Percentiles rank a stretch among this genome's conserved stretches.
These are phyloP conservation scores for Eurosta solidaginis DNA, from an alignment of 1,140 invertebrate species.

Conservation along the genomic window DNA sequence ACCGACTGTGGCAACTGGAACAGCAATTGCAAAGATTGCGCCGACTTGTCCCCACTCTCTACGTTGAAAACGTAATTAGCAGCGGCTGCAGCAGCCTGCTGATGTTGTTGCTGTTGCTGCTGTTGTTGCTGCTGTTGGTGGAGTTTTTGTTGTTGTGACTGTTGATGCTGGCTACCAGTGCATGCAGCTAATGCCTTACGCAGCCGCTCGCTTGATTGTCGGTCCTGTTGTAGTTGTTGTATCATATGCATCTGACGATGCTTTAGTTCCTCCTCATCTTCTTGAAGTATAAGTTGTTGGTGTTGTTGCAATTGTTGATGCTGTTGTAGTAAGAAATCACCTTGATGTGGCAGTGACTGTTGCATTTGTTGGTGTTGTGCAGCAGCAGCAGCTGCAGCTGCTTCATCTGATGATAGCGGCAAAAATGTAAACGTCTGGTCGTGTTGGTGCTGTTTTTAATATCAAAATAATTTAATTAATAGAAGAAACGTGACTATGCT, in stretches of 20 bases:
- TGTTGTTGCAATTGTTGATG: constrained; percentile 46
- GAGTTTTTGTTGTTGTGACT: constrained; percentile 42
- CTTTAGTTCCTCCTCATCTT: constrained; percentile 38
- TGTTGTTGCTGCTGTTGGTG: constrained; percentile 41
- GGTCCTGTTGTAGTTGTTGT: constrained; percentile 61
- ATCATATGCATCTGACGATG: constrained; percentile 61
- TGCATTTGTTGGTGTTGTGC: constrained; percentile 41
- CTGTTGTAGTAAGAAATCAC: constrained; percentile 35
- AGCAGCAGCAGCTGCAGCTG: constrained; percentile 33
- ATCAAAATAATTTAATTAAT: no score
- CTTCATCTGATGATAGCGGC: constrained; percentile 49
- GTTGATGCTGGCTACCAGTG: constrained; percentile 45
- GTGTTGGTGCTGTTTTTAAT: constrained; percentile 60
- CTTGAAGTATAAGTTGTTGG: constrained; percentile 31
- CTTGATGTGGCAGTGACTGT: constrained; percentile 37
- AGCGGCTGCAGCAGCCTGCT: constrained; percentile 32
- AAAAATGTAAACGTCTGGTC: constrained; percentile 49
- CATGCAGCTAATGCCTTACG: constrained; percentile 60
- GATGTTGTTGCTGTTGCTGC: background rate
- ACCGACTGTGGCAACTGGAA: constrained; percentile 53
- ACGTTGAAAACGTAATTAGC: constrained; percentile 58
- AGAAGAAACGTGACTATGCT: no score
- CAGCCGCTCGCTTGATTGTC: constrained; percentile 52
- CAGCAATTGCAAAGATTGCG: constrained; percentile 54
- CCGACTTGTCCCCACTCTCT: constrained; percentile 51